Base-by-base conservation (phyloP, 2,113 vertebrate species). In the Verasper variegatus region DNA sequence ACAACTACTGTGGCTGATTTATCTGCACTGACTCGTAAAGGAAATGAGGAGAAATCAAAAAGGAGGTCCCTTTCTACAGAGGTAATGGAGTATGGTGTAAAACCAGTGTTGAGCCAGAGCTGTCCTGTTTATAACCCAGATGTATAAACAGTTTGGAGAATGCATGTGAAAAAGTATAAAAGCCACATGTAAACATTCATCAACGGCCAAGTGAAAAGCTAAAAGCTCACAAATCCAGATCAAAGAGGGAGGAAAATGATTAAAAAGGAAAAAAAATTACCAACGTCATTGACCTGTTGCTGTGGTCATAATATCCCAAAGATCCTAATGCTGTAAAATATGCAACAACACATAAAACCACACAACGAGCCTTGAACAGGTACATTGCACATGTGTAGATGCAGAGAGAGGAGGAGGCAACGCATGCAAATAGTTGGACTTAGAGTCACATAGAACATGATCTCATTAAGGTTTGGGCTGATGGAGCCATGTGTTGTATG, bases 261-360 rank as follows among this genome's bases (percentile, higher is more conserved):
- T 95, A 95, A 97, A 96, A 95, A 95, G 95, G 94, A 94, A 95
- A 93, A 93, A 7, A 94, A 96, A 96, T 98, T 97, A 98, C 97
- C 96, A 97, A 97, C 94, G 95, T 96, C 95, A 96, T 96, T 96
- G 96, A 97, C 95, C 96, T 96, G 96, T 95, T 96, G 96, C 95
- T 94, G 96, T 94, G 96, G 94, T 97, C 95, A 97, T 96, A 95
- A 96, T 96, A 94, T 96, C 96, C 96, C 96, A 97, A 95, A 97
- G 96, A 96, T 97, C 95, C 95, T 97, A 97, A 96, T 96, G 96
- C 96, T 98, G 96, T 91, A 97, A 97, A 96, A 97, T 97, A 97
- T 95, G 95, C 95, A 96, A 97, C 96, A 97, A 97, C 95, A 97
- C 96, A 96, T 96, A 96, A 91, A 96, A 95, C 94, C 95, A 96